Evolutionary conservation across 2,888 invertebrate genomes (phyloP).

Genomic region (Metalampra italica): DNA sequence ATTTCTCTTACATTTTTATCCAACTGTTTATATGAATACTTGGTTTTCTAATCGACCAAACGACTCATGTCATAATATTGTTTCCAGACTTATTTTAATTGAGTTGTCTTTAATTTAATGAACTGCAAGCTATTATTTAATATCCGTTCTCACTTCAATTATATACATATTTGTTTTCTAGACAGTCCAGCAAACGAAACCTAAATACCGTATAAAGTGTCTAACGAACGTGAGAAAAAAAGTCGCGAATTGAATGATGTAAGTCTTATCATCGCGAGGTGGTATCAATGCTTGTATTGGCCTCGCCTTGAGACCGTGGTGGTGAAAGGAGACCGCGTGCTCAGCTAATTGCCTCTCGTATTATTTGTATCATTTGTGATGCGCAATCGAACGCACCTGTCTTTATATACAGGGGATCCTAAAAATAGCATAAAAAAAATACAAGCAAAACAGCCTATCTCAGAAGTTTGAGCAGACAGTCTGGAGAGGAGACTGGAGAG

Average conservation of each 20-base stretch:
- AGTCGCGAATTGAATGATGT: conserved; percentile 12
- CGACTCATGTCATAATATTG: no score
- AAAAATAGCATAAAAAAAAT: no score
- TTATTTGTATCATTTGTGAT: conserved; percentile 61
- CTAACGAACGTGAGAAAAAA: not conserved
- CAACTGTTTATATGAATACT: no score
- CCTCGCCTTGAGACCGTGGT: conserved; percentile 6
- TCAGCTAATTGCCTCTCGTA: conserved; percentile 46
- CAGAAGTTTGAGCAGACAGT: no score
- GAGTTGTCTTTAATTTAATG: no score
- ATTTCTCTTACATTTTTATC: no score
- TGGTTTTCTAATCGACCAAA: no score
- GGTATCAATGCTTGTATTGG: conserved; percentile 18
- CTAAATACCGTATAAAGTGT: not conserved
- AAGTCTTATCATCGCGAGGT: conserved; percentile 15
- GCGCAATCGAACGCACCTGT: conserved; percentile 33
- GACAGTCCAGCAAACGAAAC: not conserved
- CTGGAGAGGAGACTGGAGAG: no score
- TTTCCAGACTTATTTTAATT: no score
- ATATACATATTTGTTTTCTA: not conserved
- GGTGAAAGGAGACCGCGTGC: conserved; percentile 58
- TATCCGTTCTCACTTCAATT: not conserved
- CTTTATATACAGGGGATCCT: conserved; percentile 8
- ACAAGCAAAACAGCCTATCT: no score
- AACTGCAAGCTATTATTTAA: not conserved